Conservation (phyloP, 2,797 vertebrate genomes). For the Sebastes nivosus region DNA sequence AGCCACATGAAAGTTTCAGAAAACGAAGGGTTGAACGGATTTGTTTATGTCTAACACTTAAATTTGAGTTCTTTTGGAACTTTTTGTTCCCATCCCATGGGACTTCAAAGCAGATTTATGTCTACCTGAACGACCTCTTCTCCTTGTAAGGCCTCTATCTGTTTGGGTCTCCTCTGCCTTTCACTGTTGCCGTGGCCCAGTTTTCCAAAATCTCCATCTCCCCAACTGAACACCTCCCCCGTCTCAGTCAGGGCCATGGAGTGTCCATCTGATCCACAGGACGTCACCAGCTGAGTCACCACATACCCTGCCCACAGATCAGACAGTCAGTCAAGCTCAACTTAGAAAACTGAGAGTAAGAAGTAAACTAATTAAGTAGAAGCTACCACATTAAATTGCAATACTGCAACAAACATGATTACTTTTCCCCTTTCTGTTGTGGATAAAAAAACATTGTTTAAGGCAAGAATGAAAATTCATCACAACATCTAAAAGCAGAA, state of each 20-base stretch:
- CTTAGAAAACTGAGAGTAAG: neutral
- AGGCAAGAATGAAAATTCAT: neutral
- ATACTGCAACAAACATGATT: neutral
- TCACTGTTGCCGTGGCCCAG: constrained; percentile 87
- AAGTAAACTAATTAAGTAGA: neutral
- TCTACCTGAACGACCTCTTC: constrained; percentile 85
- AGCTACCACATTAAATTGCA: neutral
- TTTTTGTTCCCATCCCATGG: neutral
- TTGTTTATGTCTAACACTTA: neutral
- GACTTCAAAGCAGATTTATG: neutral
- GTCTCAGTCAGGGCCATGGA: constrained; percentile 87
- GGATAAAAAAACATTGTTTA: no score
- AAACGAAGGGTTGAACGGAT: neutral
- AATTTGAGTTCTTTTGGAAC: neutral
- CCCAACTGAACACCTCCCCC: constrained; percentile 88
- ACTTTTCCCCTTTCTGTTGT: neutral
- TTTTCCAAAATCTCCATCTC: constrained; percentile 88
- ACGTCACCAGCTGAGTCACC: constrained; percentile 85
- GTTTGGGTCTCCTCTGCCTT: constrained; percentile 85
- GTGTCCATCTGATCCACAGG: constrained; percentile 87
- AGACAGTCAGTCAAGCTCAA: neutral
- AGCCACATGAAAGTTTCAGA: neutral
- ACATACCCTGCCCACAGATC: constrained; percentile 78
- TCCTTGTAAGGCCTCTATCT: constrained; percentile 86
- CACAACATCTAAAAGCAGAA: neutral